Evolutionary conservation across 2,888 invertebrate species (phyloP).

Genomic region (Cryptocheilus praepositus): DNA sequence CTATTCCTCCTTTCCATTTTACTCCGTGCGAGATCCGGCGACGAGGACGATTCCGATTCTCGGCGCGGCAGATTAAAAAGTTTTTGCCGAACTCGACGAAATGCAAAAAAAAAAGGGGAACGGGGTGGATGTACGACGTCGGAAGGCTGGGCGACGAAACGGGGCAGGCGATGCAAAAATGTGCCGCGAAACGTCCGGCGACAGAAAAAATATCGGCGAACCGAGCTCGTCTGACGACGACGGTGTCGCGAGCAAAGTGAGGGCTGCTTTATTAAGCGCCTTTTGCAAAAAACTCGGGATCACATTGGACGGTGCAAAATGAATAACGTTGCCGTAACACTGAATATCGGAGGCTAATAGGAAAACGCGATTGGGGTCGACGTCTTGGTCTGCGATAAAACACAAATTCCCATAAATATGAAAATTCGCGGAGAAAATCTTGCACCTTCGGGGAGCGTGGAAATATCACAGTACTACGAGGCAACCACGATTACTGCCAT

Average conservation of each 20-base stretch:
- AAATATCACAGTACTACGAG: slow-evolving; percentile 18
- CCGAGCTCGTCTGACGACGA: slow-evolving; percentile 1
- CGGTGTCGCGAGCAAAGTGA: slow-evolving; percentile 14
- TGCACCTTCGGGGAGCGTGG: slow-evolving; percentile 16
- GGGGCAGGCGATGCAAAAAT: slow-evolving; percentile 22
- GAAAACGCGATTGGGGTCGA: no score
- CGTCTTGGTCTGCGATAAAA: no score
- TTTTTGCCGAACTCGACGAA: slow-evolving; percentile 55
- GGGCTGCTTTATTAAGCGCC: slow-evolving; percentile 43
- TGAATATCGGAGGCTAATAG: no score
- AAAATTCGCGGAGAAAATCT: slow-evolving; percentile 47
- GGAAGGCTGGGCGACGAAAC: slow-evolving; percentile 1
- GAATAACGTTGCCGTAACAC: no score
- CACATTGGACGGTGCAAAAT: not conserved
- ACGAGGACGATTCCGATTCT: slow-evolving; percentile 17
- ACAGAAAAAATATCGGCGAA: slow-evolving; percentile 20
- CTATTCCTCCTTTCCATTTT: no score
- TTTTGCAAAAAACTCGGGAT: slow-evolving; percentile 26
- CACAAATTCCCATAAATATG: slow-evolving; percentile 35
- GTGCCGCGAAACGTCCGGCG: slow-evolving; percentile 20
- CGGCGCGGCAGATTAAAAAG: slow-evolving; percentile 64
- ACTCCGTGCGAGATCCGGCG: slow-evolving; percentile 9
- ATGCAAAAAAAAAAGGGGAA: slow-evolving; percentile 45
- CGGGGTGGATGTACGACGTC: not conserved
- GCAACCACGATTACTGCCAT: slow-evolving; percentile 31